Evolutionary conservation across 64 coral and sea anemone species (phyloP).

Genomic region (Dendronephthya gigantea): DNA sequence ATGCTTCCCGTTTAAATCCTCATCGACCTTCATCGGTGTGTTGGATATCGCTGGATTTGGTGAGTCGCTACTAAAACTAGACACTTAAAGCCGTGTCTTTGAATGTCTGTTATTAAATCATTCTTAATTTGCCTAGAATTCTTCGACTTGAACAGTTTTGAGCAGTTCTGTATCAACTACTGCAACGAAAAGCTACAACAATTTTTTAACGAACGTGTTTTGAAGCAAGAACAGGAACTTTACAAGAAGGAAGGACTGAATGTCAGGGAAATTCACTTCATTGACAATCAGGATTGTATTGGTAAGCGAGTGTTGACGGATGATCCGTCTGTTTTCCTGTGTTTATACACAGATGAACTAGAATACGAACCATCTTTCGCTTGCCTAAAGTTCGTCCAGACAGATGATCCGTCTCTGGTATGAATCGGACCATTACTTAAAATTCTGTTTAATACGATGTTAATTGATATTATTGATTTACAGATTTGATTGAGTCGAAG

Average conservation of each 20-base stretch:
- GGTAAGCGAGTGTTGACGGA: constrained; percentile 12
- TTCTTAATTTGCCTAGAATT: constrained; percentile 66
- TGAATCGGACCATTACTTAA: too few species aligned
- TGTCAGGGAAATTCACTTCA: constrained; percentile 63
- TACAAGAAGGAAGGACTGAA: constrained; percentile 76
- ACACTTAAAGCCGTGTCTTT: too few species aligned
- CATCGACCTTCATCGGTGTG: constrained; percentile 79
- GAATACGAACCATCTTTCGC: too few species aligned
- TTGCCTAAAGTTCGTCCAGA: too few species aligned
- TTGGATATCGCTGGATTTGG: constrained; percentile 97
- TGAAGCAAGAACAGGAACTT: constrained; percentile 95
- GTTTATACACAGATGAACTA: too few species aligned
- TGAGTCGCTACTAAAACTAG: too few species aligned
- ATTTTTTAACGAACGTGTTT: constrained; percentile 88
- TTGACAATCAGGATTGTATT: constrained; percentile 95
- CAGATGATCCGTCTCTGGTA: too few species aligned
- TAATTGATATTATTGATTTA: too few species aligned
- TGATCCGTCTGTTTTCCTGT: too few species aligned
- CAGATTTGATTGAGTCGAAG: constrained; percentile 73
- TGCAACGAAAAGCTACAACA: constrained; percentile 95
- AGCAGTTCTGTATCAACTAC: constrained; percentile 68
- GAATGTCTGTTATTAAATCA: too few species aligned
- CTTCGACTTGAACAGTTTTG: constrained; percentile 97
- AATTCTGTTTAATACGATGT: too few species aligned
- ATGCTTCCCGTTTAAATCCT: constrained; percentile 79